Percentiles rank a stretch among this genome's conserved stretches.
phyloP scores from a whole-genome alignment of 2,113 vertebrate genomes.

The Lagopus muta region DNA sequence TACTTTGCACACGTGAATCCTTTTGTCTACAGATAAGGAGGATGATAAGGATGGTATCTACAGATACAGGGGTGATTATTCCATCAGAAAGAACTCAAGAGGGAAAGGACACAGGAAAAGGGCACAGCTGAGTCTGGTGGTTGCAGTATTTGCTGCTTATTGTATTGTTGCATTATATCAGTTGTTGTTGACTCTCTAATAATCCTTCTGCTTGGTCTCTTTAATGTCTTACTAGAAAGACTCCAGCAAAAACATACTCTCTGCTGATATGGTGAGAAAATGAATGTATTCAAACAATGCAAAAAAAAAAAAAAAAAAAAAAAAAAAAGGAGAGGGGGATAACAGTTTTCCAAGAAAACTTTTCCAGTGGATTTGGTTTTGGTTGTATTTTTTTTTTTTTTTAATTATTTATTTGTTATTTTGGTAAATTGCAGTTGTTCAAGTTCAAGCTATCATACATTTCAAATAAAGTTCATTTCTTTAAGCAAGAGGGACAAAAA shows the following conservation, averaged over 20 bases:
- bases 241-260: background rate
- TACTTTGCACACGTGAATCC: background rate
- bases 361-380: no score
- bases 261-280: background rate
- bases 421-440: background rate
- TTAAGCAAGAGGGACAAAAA: background rate
- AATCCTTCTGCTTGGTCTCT: background rate
- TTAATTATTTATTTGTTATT: background rate
- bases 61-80: background rate
- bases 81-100: background rate
- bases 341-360: background rate
- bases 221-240: background rate
- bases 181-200: background rate
- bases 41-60: background rate
- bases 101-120: background rate
- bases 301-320: background rate
- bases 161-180: background rate
- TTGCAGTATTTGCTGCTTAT: background rate
- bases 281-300: background rate
- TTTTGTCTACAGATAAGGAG: background rate
- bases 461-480: background rate
- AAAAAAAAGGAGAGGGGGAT: background rate
- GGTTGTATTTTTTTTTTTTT: background rate
- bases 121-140: background rate
- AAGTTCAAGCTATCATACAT: background rate